Conservation (phyloP, 23 tunicate genomes). For the Trididemnum nubilum region DNA sequence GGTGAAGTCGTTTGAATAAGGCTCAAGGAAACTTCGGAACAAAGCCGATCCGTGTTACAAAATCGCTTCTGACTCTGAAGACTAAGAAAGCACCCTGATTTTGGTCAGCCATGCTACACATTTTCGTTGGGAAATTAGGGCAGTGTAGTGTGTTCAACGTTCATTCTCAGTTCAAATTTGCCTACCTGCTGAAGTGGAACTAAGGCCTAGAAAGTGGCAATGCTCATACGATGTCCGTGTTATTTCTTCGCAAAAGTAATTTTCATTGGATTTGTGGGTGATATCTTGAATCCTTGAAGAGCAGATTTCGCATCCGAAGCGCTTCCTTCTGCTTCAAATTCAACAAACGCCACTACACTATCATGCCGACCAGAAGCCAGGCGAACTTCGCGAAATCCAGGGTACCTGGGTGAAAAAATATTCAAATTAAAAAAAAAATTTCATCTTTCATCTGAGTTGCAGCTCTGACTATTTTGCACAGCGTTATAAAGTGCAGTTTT, state of each 20-base stretch:
- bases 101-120: too few relatives aligned
- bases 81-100: neutral
- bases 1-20: conserved; percentile 45
- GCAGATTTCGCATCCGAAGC: conserved; percentile 87
- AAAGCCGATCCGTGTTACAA: neutral
- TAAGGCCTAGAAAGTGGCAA: too few relatives aligned
- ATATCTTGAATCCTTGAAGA: conserved; percentile 91
- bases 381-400: conserved; percentile 92
- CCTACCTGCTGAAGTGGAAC: too few relatives aligned
- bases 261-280: conserved; percentile 85
- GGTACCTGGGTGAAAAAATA: conserved; percentile 42
- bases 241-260: conserved; percentile 95
- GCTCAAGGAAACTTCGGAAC: conserved; percentile 13
- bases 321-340: conserved; percentile 69
- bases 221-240: neutral
- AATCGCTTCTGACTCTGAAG: neutral
- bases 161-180: neutral
- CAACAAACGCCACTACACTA: conserved; percentile 98
- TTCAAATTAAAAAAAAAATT: neutral
- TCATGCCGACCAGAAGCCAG: conserved; percentile 86
- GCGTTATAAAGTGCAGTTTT: neutral
- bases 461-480: neutral
- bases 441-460: neutral
- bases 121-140: too few relatives aligned
- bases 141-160: too few relatives aligned